Percentiles rank a stretch among this genome's conserved stretches.
phyloP scores from a whole-genome alignment of 2,113 vertebrate genomes.

The Cynocephalus volans region DNA sequence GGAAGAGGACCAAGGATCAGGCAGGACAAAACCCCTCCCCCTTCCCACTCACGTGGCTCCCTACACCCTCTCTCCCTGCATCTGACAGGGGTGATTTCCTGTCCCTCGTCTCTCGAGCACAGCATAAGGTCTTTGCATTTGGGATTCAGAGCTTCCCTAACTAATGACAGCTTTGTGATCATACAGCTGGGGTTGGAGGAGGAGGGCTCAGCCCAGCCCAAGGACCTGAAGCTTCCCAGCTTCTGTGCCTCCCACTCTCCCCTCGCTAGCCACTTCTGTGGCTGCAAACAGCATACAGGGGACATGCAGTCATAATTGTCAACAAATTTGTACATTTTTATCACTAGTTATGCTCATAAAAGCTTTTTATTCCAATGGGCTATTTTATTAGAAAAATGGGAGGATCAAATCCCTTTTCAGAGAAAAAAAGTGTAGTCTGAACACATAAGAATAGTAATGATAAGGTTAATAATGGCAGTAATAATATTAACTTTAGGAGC shows the following conservation, averaged over 20 bases:
- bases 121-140: constrained; percentile 86
- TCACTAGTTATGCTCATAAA: constrained; percentile 76
- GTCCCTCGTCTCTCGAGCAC: constrained; percentile 83
- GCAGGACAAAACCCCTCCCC: constrained; percentile 69
- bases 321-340: constrained; percentile 87
- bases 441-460: neutral
- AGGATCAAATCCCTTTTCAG: constrained; percentile 79
- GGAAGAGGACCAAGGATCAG: constrained; percentile 47
- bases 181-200: constrained; percentile 84
- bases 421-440: constrained; percentile 80
- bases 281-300: constrained; percentile 79
- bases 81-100: constrained; percentile 81
- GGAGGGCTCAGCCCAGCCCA: constrained; percentile 81
- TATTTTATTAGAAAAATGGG: constrained; percentile 85
- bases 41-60: constrained; percentile 23
- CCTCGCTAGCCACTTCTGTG: constrained; percentile 78
- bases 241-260: constrained; percentile 78
- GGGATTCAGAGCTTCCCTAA: constrained; percentile 82
- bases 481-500: neutral
- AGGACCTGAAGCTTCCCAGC: constrained; percentile 78
- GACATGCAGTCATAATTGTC: constrained; percentile 84
- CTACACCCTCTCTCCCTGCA: neutral
- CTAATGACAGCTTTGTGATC: constrained; percentile 88
- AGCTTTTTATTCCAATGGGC: constrained; percentile 86
- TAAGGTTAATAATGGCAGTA: neutral